phyloP scores from a whole-genome alignment of 64 coral and sea anemone species.

The Pachyseris speciosa region DNA sequence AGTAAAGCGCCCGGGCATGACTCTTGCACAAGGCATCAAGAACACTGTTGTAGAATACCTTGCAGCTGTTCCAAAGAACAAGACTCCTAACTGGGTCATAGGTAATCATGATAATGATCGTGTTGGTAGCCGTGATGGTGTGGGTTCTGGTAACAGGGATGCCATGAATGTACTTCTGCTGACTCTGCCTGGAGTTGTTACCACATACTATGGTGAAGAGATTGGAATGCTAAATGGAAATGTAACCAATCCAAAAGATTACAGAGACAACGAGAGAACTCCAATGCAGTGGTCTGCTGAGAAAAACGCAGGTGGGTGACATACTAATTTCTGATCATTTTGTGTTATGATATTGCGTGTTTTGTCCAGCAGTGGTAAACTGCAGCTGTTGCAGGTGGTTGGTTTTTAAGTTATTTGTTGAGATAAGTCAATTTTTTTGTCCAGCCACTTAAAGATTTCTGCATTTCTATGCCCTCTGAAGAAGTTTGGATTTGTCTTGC shows the following conservation, averaged over 20 bases:
- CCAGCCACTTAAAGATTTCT: too few species aligned
- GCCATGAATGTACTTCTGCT: constrained; percentile 80
- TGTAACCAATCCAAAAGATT: neutral
- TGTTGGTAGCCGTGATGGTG: constrained; percentile 11
- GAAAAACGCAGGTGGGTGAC: constrained; percentile 40
- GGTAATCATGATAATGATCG: neutral
- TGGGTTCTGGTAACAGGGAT: constrained; percentile 32
- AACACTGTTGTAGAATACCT: constrained; percentile 64
- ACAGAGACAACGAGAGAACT: neutral
- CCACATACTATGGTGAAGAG: constrained; percentile 77
- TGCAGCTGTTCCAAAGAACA: neutral
- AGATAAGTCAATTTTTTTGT: too few species aligned
- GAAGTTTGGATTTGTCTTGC: too few species aligned
- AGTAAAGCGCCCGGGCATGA: neutral
- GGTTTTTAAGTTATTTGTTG: too few species aligned
- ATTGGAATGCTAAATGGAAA: constrained; percentile 66
- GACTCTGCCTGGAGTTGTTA: constrained; percentile 72
- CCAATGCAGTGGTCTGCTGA: constrained; percentile 71
- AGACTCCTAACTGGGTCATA: constrained; percentile 59
- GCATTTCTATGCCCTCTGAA: too few species aligned
- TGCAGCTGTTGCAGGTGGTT: too few species aligned
- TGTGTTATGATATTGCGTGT: neutral
- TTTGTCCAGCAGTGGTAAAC: neutral
- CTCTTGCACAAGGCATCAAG: constrained; percentile 12
- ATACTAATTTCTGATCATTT: neutral